Evolutionary conservation across 2,113 vertebrate genomes (phyloP), one percentile per base, ranked within the genome.

Genomic region (Anhinga rufa): DNA sequence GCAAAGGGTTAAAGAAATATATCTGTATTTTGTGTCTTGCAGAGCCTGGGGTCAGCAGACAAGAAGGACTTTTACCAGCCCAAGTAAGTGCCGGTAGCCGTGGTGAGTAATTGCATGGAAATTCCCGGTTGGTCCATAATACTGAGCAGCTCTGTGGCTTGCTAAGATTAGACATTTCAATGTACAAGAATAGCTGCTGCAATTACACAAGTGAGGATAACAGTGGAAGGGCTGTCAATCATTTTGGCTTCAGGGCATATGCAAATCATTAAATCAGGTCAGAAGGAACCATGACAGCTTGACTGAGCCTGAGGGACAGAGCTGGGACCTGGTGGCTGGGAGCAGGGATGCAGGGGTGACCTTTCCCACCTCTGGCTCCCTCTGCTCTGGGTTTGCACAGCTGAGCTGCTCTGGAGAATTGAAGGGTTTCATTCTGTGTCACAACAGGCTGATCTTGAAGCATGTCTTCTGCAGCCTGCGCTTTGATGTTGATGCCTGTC

Each of bases 11-110:
- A 93, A 94, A 60, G 70, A n/a, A 54, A 38, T 26, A 1, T 26
- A 20, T 61, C 40, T 88, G 9, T 96, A 69, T 94, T 90, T 92
- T 97, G 86, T 90, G 92, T 96, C 80, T 98, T 97, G 13, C 98
- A 99, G 98, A 99, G 98, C 96, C 97, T 99, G 95, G 98, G 98
- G 68, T 99, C 98, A 4, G 98, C 98, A 1, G 98, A 99, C 94
- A 98, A 98, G 93, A 99, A 98, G 95, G 98, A 98, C 91, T 98
- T 98, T 72, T 98, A 98, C 92, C 97, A 97, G 44, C 98, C 98
- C 36, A 99, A 98, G 98, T 99, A 98, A 98, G 98, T 96, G 91
- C 74, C 84, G 14, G 84, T 34, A 84, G 82, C 62, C 0, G 62
- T n/a, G 89, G 95, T 97, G 91, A 96, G 91, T 93, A 94, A 89